These are phyloP conservation scores for Popillia japonica DNA, from an alignment of 1,140 invertebrate species.

Conservation along the genomic window DNA sequence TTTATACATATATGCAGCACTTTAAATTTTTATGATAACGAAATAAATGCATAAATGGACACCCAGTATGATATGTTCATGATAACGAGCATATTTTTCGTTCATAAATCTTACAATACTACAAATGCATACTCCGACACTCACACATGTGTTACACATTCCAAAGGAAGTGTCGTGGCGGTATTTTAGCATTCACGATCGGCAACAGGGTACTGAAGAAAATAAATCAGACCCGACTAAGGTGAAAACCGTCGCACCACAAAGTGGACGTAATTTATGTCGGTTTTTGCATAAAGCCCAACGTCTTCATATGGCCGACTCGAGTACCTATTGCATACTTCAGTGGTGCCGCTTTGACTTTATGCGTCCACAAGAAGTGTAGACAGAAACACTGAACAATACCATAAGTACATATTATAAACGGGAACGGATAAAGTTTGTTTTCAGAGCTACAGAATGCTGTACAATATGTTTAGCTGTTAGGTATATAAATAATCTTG, in stretches of 20 bases:
- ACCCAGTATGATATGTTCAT: too few species aligned
- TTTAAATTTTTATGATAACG: too few species aligned
- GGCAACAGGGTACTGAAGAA: background rate
- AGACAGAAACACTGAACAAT: constrained; percentile 14
- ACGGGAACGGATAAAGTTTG: background rate
- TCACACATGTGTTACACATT: constrained; percentile 17
- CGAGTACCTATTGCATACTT: background rate
- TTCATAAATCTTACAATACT: background rate
- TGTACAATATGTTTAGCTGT: background rate
- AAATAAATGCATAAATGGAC: too few species aligned
- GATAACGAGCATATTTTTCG: background rate
- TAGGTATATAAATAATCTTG: background rate
- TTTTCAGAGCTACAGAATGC: background rate
- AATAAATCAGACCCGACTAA: background rate
- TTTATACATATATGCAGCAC: too few species aligned
- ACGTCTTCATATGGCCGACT: background rate
- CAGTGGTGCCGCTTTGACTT: background rate
- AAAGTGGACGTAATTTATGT: constrained; percentile 31
- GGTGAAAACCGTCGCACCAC: constrained; percentile 8
- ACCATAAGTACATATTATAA: background rate
- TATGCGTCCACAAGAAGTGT: background rate
- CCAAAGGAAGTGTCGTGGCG: background rate
- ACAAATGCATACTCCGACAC: background rate
- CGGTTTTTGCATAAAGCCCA: background rate
- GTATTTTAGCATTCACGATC: constrained; percentile 29